These are phyloP conservation scores for Crenichthys baileyi DNA, from an alignment of 2,797 vertebrate species.

Conservation along the genomic window DNA sequence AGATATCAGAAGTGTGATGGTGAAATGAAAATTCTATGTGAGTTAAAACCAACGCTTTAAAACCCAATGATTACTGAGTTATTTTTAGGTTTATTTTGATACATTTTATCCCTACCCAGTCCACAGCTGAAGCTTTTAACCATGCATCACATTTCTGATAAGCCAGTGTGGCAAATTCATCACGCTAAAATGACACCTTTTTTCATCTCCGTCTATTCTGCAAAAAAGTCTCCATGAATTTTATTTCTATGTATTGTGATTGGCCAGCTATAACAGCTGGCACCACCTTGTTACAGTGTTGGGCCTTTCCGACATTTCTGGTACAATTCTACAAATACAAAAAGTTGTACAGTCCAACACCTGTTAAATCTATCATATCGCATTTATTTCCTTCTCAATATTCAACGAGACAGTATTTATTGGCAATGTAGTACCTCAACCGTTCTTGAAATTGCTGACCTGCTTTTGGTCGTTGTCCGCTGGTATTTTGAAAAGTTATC, in stretches of 20 bases:
- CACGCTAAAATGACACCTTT: too few relatives aligned
- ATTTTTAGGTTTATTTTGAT: background rate
- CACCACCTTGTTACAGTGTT: too few relatives aligned
- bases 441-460: background rate
- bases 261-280: too few relatives aligned
- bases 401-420: background rate
- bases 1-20: background rate
- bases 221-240: too few relatives aligned
- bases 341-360: too few relatives aligned
- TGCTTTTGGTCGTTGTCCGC: background rate
- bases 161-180: background rate
- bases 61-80: background rate
- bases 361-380: too few relatives aligned
- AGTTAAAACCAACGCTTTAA: background rate
- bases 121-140: background rate
- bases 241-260: too few relatives aligned
- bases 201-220: background rate
- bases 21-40: constrained; percentile 11
- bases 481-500: background rate
- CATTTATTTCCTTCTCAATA: too few relatives aligned
- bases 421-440: background rate
- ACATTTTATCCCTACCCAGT: background rate
- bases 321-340: background rate
- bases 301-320: background rate
- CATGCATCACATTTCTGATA: background rate